Conservation (phyloP, 2,888 invertebrate species). For the Phrixothrix hirtus region DNA sequence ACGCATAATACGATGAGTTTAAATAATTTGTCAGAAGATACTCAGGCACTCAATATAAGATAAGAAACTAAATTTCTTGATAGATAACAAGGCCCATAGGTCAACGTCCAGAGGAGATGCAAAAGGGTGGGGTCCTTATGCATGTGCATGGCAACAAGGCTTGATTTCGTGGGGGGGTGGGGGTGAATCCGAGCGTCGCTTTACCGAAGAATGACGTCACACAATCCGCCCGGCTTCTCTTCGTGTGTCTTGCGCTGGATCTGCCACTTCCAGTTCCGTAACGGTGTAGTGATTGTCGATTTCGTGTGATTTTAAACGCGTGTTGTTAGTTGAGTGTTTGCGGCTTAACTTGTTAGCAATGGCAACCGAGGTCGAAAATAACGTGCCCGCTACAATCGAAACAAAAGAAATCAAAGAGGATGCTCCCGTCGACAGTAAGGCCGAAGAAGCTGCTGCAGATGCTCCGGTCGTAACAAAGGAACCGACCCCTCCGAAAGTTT, state of each 20-base stretch:
- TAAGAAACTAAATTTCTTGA: slow-evolving; percentile 9
- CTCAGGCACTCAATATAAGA: not conserved
- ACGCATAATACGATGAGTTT: not conserved
- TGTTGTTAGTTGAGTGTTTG: slow-evolving; percentile 34
- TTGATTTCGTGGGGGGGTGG: slow-evolving; percentile 37
- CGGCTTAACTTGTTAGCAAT: slow-evolving; percentile 56
- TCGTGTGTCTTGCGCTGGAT: slow-evolving; percentile 23
- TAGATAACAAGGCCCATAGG: slow-evolving; percentile 27
- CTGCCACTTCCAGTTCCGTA: slow-evolving; percentile 34
- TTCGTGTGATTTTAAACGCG: slow-evolving; percentile 32
- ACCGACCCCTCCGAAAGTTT: slow-evolving; percentile 72
- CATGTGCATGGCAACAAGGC: slow-evolving; percentile 51
- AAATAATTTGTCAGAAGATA: not conserved
- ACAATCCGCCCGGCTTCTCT: slow-evolving; percentile 32
- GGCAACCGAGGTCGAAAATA: slow-evolving; percentile 78
- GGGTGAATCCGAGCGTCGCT: slow-evolving; percentile 41
- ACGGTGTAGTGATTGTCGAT: slow-evolving; percentile 30
- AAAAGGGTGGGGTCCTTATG: slow-evolving; percentile 35
- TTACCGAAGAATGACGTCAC: slow-evolving; percentile 38
- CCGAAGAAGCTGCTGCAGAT: slow-evolving; percentile 59
- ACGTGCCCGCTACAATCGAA: slow-evolving; percentile 63
- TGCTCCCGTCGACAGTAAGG: slow-evolving; percentile 59
- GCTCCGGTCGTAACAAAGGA: slow-evolving; percentile 62
- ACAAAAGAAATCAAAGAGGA: slow-evolving; percentile 60
- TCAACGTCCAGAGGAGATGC: slow-evolving; percentile 28